Base-by-base conservation (phyloP, 2,113 vertebrate genomes). In the Muntiacus muntjak region DNA sequence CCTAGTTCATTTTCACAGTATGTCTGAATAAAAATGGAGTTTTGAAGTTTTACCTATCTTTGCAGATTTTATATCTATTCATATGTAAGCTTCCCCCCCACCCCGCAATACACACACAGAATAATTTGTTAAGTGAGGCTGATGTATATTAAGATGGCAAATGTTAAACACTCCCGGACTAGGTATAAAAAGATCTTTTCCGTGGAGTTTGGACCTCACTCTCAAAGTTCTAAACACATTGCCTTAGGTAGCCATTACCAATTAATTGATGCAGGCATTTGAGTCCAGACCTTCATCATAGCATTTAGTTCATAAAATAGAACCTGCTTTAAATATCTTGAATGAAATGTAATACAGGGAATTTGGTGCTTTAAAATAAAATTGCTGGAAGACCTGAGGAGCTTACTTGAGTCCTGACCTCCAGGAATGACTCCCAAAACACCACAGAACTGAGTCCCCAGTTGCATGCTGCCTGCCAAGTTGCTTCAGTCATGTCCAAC, bases 1-100 rank as follows among this genome's bases (percentile, higher is more conserved):
- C 57, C 57, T 91, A 33, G 57, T 97, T 96, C 15, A 97, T 96
- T 96, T 94, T 95, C 82, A 95, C 40, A 84, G 8, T 91, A 90
- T 87, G 13, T 94, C 55, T 92, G 67, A 87, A 87, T 83, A 96
- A 78, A 93, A 97, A 67, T 81, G 25, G 83, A 95, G 76, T 30
- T 91, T 91, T 83, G 58, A 94, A 95, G 93, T 96, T 96, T 93
- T 93, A 91, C 64, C 71, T 91, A 5, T 64, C 50, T 96, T 95
- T 94, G 76, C 17, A 91, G 50, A 94, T 90, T 96, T 96, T 87
- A 1, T 94, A 14, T 91, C 84, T 96, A 54, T 84, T 64, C 33
- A 67, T 87, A 47, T 3, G 60, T 12, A 52, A 25, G 55, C 26
- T 43, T 14, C 3, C 9, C 47, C 9, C 1, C 33, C 19, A 30